A percentile compares a stretch with the other conserved stretches of the same genome.
phyloP scores from a whole-genome alignment of 1,140 invertebrate species.

The Forficula auricularia region DNA sequence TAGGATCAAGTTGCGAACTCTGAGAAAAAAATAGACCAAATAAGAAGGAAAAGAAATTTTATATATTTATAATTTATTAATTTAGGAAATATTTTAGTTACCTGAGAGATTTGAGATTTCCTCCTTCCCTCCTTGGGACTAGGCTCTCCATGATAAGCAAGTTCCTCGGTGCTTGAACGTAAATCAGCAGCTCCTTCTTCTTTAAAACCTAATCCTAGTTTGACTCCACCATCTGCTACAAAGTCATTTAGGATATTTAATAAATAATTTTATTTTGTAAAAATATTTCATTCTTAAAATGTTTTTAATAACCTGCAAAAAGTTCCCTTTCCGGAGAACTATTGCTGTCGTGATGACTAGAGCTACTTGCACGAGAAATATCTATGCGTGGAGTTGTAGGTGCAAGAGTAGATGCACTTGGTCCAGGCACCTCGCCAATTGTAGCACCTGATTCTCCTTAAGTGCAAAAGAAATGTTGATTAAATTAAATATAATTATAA shows the following conservation, averaged over 20 bases:
- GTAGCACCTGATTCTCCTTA: neutral
- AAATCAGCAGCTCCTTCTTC: constrained; percentile 63
- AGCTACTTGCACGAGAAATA: constrained; percentile 69
- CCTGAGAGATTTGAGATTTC: constrained; percentile 11
- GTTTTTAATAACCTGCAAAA: constrained; percentile 29
- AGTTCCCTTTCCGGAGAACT: constrained; percentile 61
- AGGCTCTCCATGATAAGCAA: constrained; percentile 52
- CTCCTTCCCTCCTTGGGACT: constrained; percentile 30
- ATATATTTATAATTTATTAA: no score
- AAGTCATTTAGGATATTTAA: no score
- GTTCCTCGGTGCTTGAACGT: constrained; percentile 67
- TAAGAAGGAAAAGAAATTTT: no score
- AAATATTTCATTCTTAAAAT: no score
- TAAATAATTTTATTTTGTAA: no score
- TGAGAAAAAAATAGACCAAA: no score
- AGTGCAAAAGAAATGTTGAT: neutral
- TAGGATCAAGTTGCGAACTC: no score
- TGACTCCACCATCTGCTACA: constrained; percentile 13
- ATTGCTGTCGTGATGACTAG: constrained; percentile 63
- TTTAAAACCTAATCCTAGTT: constrained; percentile 31
- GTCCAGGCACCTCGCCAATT: neutral
- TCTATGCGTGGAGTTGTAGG: constrained; percentile 67
- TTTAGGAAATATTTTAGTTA: no score
- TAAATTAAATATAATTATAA: no score
- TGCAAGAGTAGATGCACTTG: constrained; percentile 15